phyloP scores from a whole-genome alignment of 53 echinoderm and acorn worm genomes.

The Hippasteria phrygiana region DNA sequence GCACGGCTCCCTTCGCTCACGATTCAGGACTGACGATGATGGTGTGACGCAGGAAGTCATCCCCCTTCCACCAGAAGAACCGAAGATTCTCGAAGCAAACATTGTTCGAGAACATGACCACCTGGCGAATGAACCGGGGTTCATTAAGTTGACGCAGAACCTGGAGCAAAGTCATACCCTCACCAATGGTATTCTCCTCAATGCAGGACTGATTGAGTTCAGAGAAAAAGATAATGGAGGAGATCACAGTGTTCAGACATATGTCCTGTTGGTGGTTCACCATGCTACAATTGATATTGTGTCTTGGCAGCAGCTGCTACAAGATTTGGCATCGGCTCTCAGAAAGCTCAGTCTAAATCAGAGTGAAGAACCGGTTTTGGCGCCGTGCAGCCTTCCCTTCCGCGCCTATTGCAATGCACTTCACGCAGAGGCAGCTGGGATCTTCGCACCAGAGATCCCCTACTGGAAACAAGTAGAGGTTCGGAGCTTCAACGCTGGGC shows the following conservation, averaged over 20 bases:
- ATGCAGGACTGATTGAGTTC: background rate
- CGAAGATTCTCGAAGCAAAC: background rate
- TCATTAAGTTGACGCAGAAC: background rate
- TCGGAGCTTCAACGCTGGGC: background rate
- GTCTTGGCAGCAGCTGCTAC: slow-evolving; percentile 39
- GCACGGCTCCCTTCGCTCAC: slow-evolving; percentile 47
- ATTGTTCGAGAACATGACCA: background rate
- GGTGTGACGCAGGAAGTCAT: background rate
- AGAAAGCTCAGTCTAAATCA: background rate
- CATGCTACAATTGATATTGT: slow-evolving; percentile 41
- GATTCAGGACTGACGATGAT: background rate
- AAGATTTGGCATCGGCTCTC: slow-evolving; percentile 39
- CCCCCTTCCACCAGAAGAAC: slow-evolving; percentile 26
- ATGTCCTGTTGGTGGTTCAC: slow-evolving; percentile 19
- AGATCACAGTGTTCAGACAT: background rate
- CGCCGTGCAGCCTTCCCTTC: background rate
- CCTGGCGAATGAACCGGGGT: slow-evolving; percentile 19
- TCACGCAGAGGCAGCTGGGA: slow-evolving; percentile 27
- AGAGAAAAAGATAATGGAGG: background rate
- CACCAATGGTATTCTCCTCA: slow-evolving; percentile 27
- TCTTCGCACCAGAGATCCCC: slow-evolving; percentile 21
- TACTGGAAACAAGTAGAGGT: slow-evolving; percentile 25
- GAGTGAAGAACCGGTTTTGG: slow-evolving; percentile 4
- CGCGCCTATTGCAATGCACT: background rate
- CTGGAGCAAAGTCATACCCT: slow-evolving; percentile 39